phyloP scores from a whole-genome alignment of 2,113 vertebrate genomes.

The Zeus faber region DNA sequence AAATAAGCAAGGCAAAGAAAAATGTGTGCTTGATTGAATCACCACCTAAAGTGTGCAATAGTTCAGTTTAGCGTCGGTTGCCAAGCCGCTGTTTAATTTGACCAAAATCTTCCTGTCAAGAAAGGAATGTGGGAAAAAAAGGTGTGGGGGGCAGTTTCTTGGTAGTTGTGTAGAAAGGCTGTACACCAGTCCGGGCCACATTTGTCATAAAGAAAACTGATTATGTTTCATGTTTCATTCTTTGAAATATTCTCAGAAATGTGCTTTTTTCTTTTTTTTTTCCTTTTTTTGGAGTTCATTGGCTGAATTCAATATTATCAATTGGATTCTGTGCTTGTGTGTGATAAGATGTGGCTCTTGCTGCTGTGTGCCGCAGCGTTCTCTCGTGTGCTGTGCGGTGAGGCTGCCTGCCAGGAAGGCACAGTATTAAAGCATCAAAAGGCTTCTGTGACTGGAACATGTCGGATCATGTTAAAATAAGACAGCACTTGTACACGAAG shows the following conservation, averaged over 20 bases:
- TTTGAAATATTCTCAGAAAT: conserved; percentile 8
- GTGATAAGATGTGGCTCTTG: not conserved
- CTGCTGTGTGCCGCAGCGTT: not conserved
- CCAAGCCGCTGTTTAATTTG: too few relatives aligned
- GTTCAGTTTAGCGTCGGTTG: too few relatives aligned
- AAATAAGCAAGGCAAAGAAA: too few relatives aligned
- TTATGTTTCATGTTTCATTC: not conserved
- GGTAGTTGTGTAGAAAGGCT: not conserved
- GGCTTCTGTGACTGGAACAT: conserved; percentile 1
- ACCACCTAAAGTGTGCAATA: too few relatives aligned
- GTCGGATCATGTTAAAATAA: conserved; percentile 17
- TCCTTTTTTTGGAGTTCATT: too few relatives aligned
- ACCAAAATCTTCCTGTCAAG: too few relatives aligned
- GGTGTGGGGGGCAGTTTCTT: too few relatives aligned
- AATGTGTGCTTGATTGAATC: too few relatives aligned
- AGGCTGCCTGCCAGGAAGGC: conserved; percentile 41
- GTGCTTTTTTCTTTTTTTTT: conserved; percentile 6
- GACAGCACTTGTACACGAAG: too few relatives aligned
- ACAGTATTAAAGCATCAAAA: conserved; percentile 30
- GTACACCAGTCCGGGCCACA: not conserved
- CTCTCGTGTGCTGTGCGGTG: conserved; percentile 32
- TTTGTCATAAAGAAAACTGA: not conserved
- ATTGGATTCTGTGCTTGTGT: conserved; percentile 35
- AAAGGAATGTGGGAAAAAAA: too few relatives aligned
- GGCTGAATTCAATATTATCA: not conserved